These are phyloP conservation scores for Dicerorhinus sumatrensis DNA, from an alignment of 2,113 vertebrate species.

Conservation along the genomic window DNA sequence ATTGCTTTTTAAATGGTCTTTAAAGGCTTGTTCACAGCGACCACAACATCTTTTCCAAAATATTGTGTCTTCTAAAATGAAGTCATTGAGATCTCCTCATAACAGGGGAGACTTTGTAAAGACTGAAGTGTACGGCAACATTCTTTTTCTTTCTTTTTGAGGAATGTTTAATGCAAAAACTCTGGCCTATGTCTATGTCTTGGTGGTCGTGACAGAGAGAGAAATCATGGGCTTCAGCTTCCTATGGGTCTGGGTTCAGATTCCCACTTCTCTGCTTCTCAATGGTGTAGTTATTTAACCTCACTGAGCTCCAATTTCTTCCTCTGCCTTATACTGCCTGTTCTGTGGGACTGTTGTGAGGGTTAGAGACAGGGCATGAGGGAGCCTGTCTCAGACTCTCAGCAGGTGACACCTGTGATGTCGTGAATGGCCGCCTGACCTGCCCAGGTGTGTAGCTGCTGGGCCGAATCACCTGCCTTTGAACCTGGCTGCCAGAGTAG, in stretches of 20 bases:
- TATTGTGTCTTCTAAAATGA: neutral
- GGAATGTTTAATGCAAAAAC: neutral
- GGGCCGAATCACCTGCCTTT: neutral
- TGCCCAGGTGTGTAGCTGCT: neutral
- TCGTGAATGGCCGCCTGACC: neutral
- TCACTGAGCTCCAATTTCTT: neutral
- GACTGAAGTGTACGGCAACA: accelerated
- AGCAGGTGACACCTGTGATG: too few species aligned
- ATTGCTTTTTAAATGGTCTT: neutral
- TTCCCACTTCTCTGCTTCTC: neutral
- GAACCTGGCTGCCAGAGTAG: neutral
- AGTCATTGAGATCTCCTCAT: neutral
- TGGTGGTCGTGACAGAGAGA: neutral
- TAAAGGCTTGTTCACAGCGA: neutral
- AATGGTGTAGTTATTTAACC: accelerated
- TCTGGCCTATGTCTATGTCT: accelerated
- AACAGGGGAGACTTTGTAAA: neutral
- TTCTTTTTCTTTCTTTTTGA: neutral
- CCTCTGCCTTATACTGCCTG: accelerated
- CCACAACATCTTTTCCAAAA: neutral
- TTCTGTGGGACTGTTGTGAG: neutral
- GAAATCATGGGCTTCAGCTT: neutral
- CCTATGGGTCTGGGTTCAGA: neutral
- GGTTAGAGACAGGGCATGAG: accelerated
- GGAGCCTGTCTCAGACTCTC: too few species aligned